phyloP scores from a whole-genome alignment of 2,113 vertebrate species.

The Deroptyus accipitrinus region DNA sequence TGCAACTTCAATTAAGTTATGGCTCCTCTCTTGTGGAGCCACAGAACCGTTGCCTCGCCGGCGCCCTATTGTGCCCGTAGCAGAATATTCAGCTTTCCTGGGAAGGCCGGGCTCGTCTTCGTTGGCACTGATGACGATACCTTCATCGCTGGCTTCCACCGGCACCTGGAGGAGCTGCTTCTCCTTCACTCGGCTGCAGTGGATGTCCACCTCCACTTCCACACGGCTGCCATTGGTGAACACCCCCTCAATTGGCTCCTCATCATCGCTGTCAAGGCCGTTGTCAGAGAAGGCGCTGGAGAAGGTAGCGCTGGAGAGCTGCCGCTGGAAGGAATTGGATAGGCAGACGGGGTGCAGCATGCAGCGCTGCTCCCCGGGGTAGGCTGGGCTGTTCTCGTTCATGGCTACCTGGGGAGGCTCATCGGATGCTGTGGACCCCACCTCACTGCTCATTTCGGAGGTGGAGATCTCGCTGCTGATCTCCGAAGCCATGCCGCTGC shows the following conservation, averaged over 20 bases:
- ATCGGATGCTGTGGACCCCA: slow-evolving; percentile 94
- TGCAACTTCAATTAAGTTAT: slow-evolving; percentile 94
- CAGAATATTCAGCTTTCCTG: slow-evolving; percentile 62
- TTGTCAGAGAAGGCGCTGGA: slow-evolving; percentile 97
- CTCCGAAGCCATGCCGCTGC: slow-evolving; percentile 87
- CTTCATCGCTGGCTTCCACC: slow-evolving; percentile 81
- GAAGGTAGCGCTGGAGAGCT: slow-evolving; percentile 96
- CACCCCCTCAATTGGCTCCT: slow-evolving; percentile 94
- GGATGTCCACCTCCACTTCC: slow-evolving; percentile 94
- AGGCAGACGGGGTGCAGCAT: slow-evolving; percentile 85
- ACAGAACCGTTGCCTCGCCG: slow-evolving; percentile 90
- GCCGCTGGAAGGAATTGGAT: slow-evolving; percentile 88
- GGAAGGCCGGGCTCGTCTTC: slow-evolving; percentile 72
- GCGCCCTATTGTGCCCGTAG: slow-evolving; percentile 74
- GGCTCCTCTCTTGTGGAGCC: slow-evolving; percentile 89
- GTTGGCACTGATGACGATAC: slow-evolving; percentile 75
- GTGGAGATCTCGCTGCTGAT: slow-evolving; percentile 94
- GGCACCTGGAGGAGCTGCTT: slow-evolving; percentile 73
- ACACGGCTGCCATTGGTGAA: slow-evolving; percentile 95
- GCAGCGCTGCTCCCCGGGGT: slow-evolving; percentile 81
- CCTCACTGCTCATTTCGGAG: slow-evolving; percentile 98
- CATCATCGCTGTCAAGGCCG: slow-evolving; percentile 94
- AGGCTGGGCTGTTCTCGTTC: slow-evolving; percentile 73
- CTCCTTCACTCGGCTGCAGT: slow-evolving; percentile 79
- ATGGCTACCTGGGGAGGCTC: slow-evolving; percentile 84